phyloP scores from a whole-genome alignment of 1,140 invertebrate species.

The Sycophaga agraensis region DNA sequence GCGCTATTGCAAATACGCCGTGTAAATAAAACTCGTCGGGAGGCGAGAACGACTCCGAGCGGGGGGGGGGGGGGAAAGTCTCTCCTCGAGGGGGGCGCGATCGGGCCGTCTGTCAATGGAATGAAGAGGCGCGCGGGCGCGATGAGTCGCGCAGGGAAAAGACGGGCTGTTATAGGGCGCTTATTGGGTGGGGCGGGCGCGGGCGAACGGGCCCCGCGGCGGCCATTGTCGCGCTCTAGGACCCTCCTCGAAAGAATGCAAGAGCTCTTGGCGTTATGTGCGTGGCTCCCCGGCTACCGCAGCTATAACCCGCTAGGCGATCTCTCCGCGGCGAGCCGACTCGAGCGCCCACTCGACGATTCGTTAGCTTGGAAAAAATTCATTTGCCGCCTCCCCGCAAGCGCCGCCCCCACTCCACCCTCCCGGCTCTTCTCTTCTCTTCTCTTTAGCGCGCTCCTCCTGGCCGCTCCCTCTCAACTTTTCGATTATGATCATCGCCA shows the following conservation, averaged over 20 bases:
- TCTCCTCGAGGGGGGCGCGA: no score
- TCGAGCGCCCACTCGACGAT: slow-evolving; percentile 43
- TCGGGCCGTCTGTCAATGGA: no score
- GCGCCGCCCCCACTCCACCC: slow-evolving; percentile 20
- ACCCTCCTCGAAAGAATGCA: slow-evolving; percentile 39
- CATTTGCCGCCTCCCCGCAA: slow-evolving; percentile 40
- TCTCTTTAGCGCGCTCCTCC: no score
- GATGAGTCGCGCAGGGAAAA: no score
- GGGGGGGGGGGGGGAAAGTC: not conserved
- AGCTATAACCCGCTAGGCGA: not conserved
- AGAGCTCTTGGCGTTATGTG: slow-evolving; percentile 45
- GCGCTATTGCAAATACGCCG: no score
- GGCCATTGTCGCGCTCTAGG: slow-evolving; percentile 46
- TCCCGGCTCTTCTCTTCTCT: no score
- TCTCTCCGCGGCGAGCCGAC: slow-evolving; percentile 1
- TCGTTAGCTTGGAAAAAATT: slow-evolving; percentile 53
- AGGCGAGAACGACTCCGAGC: not conserved
- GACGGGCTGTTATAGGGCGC: no score
- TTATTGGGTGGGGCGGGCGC: slow-evolving; percentile 46
- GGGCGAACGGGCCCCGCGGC: slow-evolving; percentile 37
- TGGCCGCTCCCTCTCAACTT: not conserved
- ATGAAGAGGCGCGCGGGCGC: no score
- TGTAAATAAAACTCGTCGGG: no score
- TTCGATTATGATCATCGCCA: slow-evolving; percentile 2
- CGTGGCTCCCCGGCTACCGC: slow-evolving; percentile 23